Conservation (phyloP, 2,888 invertebrate genomes). For the Brenthis hecate region DNA sequence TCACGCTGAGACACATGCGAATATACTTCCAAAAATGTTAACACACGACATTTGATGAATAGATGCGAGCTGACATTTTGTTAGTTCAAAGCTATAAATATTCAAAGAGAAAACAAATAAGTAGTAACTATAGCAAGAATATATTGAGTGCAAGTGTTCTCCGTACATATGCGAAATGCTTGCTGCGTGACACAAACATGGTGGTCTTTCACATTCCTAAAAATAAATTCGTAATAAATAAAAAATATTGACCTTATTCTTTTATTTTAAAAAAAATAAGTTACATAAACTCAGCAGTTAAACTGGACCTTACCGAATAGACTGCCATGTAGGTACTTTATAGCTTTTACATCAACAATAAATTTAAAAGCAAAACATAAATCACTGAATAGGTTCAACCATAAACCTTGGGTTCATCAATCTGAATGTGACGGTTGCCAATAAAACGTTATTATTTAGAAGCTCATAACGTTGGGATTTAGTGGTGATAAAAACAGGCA, state of each 20-base stretch:
- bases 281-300: too few relatives aligned
- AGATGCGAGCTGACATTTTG: constrained; percentile 57
- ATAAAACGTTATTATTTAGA: constrained; percentile 79
- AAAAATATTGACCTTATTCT: too few relatives aligned
- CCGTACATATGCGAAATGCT: constrained; percentile 9
- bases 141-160: constrained; percentile 5
- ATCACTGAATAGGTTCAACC: constrained; percentile 61
- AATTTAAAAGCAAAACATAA: constrained; percentile 68
- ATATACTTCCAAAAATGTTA: constrained; percentile 68
- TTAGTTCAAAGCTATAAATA: constrained; percentile 55
- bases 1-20: constrained; percentile 79
- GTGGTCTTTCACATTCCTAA: constrained; percentile 8
- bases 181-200: constrained; percentile 10
- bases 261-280: too few relatives aligned
- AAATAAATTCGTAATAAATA: neutral
- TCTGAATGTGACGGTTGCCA: constrained; percentile 64
- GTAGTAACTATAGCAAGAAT: neutral
- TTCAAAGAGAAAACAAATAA: constrained; percentile 17
- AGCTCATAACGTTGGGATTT: constrained; percentile 78
- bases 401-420: constrained; percentile 68
- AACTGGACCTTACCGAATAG: constrained; percentile 14
- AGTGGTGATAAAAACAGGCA: constrained; percentile 68
- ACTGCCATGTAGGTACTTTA: constrained; percentile 16
- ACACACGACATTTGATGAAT: constrained; percentile 63
- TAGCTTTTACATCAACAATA: constrained; percentile 67